Evolutionary conservation across 2,113 vertebrate genomes (phyloP), one percentile per base, ranked within the genome.

Genomic region (Mastomys coucha): DNA sequence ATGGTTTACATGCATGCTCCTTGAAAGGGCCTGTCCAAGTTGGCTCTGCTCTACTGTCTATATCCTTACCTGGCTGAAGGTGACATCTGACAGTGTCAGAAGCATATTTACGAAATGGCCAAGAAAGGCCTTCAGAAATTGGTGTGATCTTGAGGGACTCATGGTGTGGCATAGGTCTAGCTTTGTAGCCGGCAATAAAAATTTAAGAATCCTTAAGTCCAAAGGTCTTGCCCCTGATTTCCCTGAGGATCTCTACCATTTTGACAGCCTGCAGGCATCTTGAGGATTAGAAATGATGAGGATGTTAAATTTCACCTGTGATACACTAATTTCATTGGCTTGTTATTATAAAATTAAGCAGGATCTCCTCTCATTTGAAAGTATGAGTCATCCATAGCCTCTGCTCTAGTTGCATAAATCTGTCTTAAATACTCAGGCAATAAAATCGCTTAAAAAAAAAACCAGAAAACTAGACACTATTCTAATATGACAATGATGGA

Each of bases 401-500:
- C 36, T 26, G 56, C 14, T 63, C 58, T 65, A 85, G 14, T 85
- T 28, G 56, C n/a, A 85, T 85, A 85, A 42, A 85, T 63, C 56
- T 60, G n/a, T 82, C 39, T 85, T 85, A 85, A 63, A 42, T 85
- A 85, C 26, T 63, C 39, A 65, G 24, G 12, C 58, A 85, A 85
- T 85, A 85, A 85, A 85, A 85, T 45, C n/a, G 42, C 16, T 65
- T 42, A 28, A 80, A 53, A 76, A 76, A 76, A 45, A 45, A 45
- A 3, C 45, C 45, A 51, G 3, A 78, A 56, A 80, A 81, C 22
- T 39, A 85, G 81, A 85, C 58, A 85, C 22, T 42, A 63, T 85
- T 42, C 39, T 69, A 86, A 86, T 88, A 73, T 33, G 22, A 42
- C 80, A 69, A 36, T 89, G 86, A 96, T 91, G 33, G 92, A 80